These are phyloP conservation scores for Pogoniulus pusillus DNA, from an alignment of 2,797 vertebrate species.

Conservation along the genomic window DNA sequence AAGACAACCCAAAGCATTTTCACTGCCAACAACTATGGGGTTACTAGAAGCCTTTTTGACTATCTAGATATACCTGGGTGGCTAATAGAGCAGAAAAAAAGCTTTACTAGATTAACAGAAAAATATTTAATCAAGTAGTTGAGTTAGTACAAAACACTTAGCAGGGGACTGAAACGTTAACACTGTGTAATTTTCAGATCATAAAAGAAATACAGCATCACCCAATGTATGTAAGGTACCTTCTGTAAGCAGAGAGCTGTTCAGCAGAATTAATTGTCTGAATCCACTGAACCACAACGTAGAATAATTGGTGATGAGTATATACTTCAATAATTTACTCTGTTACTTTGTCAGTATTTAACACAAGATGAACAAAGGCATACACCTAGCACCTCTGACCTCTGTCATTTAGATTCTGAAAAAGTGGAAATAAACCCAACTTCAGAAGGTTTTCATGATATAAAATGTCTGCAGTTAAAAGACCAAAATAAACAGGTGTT, in stretches of 20 bases:
- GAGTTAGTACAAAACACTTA: background rate
- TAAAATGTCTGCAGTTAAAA: too few relatives aligned
- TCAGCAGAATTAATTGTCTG: background rate
- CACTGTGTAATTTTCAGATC: background rate
- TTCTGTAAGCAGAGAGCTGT: background rate
- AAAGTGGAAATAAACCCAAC: background rate
- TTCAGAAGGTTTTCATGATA: background rate
- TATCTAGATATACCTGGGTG: background rate
- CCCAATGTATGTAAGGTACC: background rate
- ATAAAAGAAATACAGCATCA: background rate
- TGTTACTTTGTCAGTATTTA: background rate
- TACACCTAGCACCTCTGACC: background rate
- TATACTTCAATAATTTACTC: background rate
- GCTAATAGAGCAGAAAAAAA: background rate
- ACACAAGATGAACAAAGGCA: background rate
- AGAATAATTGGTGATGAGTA: background rate
- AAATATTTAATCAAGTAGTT: background rate
- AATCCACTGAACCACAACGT: background rate
- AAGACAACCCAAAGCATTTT: background rate
- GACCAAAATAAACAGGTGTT: background rate
- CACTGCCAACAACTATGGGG: background rate
- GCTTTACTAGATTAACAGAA: background rate
- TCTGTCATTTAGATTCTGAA: background rate
- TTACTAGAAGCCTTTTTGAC: background rate
- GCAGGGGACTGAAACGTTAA: background rate